A percentile compares a stretch with the other conserved stretches of the same genome.
phyloP scores from a whole-genome alignment of 2,888 invertebrate species.

The Plutella xylostella region DNA sequence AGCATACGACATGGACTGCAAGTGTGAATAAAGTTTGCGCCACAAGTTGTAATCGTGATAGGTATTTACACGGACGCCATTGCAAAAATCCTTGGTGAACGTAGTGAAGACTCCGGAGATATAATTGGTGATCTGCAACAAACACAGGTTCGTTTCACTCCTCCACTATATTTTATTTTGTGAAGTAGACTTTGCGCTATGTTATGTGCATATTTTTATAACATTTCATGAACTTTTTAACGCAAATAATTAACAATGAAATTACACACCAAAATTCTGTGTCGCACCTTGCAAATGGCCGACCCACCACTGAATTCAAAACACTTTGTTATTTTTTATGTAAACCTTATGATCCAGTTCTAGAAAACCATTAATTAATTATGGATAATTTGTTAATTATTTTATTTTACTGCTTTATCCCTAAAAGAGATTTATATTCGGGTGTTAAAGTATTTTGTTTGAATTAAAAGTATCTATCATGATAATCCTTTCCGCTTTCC shows the following conservation, averaged over 20 bases:
- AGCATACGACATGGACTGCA: conserved; percentile 22
- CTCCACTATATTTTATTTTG: conserved; percentile 44
- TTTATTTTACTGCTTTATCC: conserved; percentile 16
- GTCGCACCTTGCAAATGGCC: conserved; percentile 79
- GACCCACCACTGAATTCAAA: conserved; percentile 76
- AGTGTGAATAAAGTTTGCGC: conserved; percentile 28
- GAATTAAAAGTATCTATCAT: too few relatives aligned
- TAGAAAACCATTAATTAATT: conserved; percentile 24
- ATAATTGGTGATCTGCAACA: conserved; percentile 66
- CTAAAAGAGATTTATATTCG: too few relatives aligned
- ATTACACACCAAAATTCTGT: conserved; percentile 72
- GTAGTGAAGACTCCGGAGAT: conserved; percentile 62
- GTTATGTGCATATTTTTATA: conserved; percentile 55
- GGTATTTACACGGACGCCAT: conserved; percentile 61
- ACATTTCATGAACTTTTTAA: conserved; percentile 55
- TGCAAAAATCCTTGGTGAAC: conserved; percentile 58
- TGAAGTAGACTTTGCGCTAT: conserved; percentile 33
- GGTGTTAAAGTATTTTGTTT: too few relatives aligned
- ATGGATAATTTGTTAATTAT: conserved; percentile 36
- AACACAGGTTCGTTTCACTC: conserved; percentile 59
- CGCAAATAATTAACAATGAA: conserved; percentile 47
- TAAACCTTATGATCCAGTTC: conserved; percentile 28
- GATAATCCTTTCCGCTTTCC: too few relatives aligned
- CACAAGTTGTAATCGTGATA: conserved; percentile 41
- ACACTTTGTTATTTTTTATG: conserved; percentile 42